These are phyloP conservation scores for Balearica regulorum DNA, from an alignment of 2,797 vertebrate species.

Conservation along the genomic window DNA sequence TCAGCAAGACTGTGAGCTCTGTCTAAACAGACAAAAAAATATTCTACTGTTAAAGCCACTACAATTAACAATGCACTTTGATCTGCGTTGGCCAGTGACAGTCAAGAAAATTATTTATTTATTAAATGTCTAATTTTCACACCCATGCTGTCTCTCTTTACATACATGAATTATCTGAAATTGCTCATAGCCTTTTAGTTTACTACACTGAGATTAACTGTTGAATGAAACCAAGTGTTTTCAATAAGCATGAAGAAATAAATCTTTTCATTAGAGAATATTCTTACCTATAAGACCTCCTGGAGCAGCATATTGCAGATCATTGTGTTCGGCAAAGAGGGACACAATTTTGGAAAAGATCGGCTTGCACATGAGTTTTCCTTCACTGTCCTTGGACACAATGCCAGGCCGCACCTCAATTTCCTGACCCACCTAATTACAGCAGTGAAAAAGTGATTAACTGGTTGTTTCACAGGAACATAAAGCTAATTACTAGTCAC, in stretches of 20 bases:
- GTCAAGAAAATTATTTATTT: neutral
- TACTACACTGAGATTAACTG: neutral
- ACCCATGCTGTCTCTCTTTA: neutral
- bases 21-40: neutral
- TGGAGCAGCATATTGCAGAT: slow-evolving; percentile 95
- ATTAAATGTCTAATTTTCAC: neutral
- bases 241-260: neutral
- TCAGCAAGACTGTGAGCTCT: neutral
- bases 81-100: neutral
- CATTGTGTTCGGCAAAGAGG: slow-evolving; percentile 96
- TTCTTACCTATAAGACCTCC: slow-evolving; percentile 94
- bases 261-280: neutral
- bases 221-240: neutral
- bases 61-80: neutral
- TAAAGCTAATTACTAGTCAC: neutral
- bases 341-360: slow-evolving; percentile 99
- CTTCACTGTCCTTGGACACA: slow-evolving; percentile 98
- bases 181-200: neutral
- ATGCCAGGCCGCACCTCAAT: slow-evolving; percentile 96
- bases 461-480: neutral
- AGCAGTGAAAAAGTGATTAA: neutral
- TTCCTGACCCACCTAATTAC: slow-evolving; percentile 92
- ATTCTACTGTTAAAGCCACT: neutral
- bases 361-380: slow-evolving; percentile 99
- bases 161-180: neutral